Base-by-base conservation (phyloP, 2,113 vertebrate species). In the Dasyornis broadbenti region DNA sequence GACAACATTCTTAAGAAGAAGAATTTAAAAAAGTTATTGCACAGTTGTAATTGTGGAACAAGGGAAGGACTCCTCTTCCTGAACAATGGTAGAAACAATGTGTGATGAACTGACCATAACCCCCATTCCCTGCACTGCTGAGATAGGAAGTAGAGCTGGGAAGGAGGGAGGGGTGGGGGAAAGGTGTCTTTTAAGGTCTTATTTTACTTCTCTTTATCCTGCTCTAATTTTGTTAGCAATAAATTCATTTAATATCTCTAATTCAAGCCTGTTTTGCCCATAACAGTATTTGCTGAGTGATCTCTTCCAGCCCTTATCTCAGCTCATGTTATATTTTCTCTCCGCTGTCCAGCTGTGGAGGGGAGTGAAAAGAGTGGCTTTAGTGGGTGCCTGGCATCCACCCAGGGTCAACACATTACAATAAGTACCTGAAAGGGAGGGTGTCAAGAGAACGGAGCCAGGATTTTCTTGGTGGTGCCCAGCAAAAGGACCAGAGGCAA, bases 381-480 rank as follows among this genome's bases (percentile, higher is more conserved):
- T 76, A 31, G 37, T 52, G 27, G 17, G 27, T 44, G 17, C 22
- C 21, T 77, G 44, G 7, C 40, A 59, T 26, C 61, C 44, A 77
- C 44, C 21, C 61, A 31, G 14, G 7, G 11, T 11, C 53, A 52
- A 40, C 27, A 14, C 26, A 44, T 22, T 23, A 59, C 14, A 14
- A 0, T 6, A 27, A 60, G 16, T 53, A 53, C 15, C 21, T 22
- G 39, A 47, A 68, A 68, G 14, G 28, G 20, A 53, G 6, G 5
- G 9, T 60, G n/a, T 18, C 45, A 60, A 60, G 24, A 76, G 11
- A 13, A 73, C 39, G 20, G 16, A 75, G 11, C 2, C 33, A 60
- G 26, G 22, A 30, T 35, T 14, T 69, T 54, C 44, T 53, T 0
- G 0, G 30, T 15, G 17, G 15, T 54, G n/a, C 47, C 49, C 21